Percentiles rank a stretch among this genome's conserved stretches.
These are phyloP conservation scores for Sphyrna mokarran DNA, from an alignment of 2,113 vertebrate species.

Conservation along the genomic window DNA sequence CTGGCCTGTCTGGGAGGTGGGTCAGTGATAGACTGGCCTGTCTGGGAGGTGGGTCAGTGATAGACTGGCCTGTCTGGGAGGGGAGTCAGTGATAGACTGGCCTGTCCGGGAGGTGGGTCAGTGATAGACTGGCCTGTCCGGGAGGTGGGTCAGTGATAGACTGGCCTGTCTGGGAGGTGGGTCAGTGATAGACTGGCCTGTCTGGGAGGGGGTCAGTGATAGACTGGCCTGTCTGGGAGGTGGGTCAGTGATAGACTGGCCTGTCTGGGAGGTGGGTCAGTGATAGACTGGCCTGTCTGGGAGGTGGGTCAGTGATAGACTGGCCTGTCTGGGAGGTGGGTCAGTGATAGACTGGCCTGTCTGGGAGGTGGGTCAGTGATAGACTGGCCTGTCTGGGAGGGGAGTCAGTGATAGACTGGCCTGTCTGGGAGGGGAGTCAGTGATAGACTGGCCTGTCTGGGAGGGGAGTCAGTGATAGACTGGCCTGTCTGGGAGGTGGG, in stretches of 20 bases:
- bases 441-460: neutral
- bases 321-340: neutral
- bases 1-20: no score
- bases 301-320: neutral
- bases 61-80: no score
- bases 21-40: no score
- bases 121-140: no score
- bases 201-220: no score
- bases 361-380: neutral
- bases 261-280: neutral
- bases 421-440: neutral
- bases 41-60: no score
- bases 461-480: neutral
- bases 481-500: neutral
- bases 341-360: neutral
- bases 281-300: neutral
- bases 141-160: no score
- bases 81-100: no score
- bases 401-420: neutral
- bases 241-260: neutral
- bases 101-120: no score
- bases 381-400: neutral
- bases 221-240: no score
- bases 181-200: no score
- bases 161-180: no score